Evolutionary conservation across 2,888 invertebrate genomes (phyloP).

Genomic region (Hypercompe scribonia): DNA sequence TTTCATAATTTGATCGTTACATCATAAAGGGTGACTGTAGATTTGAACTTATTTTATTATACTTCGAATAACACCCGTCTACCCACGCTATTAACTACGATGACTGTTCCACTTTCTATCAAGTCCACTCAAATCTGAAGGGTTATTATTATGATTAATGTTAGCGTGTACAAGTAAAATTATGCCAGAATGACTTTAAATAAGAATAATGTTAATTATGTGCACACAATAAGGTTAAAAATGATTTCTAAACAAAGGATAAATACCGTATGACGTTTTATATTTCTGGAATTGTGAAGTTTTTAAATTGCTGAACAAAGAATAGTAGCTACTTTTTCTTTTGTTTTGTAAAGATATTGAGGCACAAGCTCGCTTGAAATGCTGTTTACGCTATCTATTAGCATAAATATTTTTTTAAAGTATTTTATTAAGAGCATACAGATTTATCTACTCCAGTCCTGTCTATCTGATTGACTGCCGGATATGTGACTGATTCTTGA

Average conservation of each 20-base stretch:
- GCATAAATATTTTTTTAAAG: no score
- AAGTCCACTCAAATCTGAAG: slow-evolving; percentile 16
- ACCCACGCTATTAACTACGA: slow-evolving; percentile 22
- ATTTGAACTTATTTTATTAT: not conserved
- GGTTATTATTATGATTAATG: slow-evolving; percentile 33
- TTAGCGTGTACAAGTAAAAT: slow-evolving; percentile 7
- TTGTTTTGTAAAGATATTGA: no score
- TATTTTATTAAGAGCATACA: no score
- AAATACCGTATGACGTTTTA: not conserved
- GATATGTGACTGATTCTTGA: no score
- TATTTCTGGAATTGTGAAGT: not conserved
- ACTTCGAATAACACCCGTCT: not conserved
- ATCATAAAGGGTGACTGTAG: not conserved
- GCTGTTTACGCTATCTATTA: no score
- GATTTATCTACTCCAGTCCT: no score
- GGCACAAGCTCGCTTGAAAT: no score
- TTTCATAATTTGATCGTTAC: not conserved
- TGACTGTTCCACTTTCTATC: slow-evolving; percentile 33
- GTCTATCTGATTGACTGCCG: no score
- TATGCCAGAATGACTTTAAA: not conserved
- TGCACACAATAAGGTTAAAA: not conserved
- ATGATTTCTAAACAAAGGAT: not conserved
- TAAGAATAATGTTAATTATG: not conserved
- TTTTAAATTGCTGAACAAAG: not conserved
- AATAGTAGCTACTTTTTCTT: no score